These are phyloP conservation scores for Crenuchus spilurus DNA, from an alignment of 2,797 vertebrate species.

Conservation along the genomic window DNA sequence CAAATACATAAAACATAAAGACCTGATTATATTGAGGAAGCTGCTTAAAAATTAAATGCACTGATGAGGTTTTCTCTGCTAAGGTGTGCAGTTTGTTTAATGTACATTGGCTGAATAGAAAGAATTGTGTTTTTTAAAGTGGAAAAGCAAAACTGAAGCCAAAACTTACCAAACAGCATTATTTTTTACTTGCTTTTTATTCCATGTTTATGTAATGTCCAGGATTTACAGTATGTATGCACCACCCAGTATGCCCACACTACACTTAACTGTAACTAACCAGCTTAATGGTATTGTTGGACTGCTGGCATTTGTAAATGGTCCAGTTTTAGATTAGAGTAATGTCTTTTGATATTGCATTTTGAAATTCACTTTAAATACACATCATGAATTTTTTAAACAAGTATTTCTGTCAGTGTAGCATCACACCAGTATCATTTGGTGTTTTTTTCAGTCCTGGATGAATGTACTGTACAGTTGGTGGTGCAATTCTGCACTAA, in stretches of 20 bases:
- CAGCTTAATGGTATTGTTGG: neutral
- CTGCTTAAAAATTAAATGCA: neutral
- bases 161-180: neutral
- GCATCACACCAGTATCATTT: neutral
- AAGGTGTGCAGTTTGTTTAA: neutral
- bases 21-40: neutral
- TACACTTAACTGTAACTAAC: neutral
- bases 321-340: neutral
- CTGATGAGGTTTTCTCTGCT: neutral
- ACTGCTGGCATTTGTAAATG: neutral
- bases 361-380: neutral
- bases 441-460: neutral
- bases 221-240: neutral
- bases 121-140: neutral
- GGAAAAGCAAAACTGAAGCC: neutral
- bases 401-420: neutral
- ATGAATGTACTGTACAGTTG: neutral
- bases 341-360: neutral
- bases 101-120: neutral
- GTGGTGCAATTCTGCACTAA: neutral
- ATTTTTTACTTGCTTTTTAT: slow-evolving; percentile 1
- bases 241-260: neutral
- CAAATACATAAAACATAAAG: neutral
- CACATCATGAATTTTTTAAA: neutral
- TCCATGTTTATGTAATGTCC: neutral